A percentile compares a stretch with the other conserved stretches of the same genome.
These are phyloP conservation scores for Sceloporus undulatus DNA, from an alignment of 2,113 vertebrate genomes.

Conservation along the genomic window DNA sequence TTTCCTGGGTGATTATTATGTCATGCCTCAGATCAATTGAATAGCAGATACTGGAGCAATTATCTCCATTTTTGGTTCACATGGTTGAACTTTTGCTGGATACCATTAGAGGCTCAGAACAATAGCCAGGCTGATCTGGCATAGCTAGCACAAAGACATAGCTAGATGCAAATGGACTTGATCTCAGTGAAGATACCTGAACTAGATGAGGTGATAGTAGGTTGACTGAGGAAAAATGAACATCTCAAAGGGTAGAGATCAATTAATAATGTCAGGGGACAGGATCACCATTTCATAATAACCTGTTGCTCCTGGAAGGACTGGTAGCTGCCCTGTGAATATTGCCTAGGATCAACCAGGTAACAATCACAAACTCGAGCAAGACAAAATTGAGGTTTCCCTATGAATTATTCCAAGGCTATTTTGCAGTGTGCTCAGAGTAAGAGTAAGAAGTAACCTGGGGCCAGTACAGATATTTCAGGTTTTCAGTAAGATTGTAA, in stretches of 20 bases:
- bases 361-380: background rate
- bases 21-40: background rate
- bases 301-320: background rate
- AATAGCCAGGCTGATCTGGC: background rate
- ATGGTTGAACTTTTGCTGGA: background rate
- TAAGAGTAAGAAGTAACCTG: background rate
- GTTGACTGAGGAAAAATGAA: background rate
- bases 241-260: background rate
- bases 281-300: background rate
- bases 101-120: background rate
- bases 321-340: background rate
- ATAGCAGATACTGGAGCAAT: background rate
- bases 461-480: background rate
- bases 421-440: background rate
- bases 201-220: background rate
- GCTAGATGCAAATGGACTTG: background rate
- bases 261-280: background rate
- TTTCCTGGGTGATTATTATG: background rate
- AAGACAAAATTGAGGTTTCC: background rate
- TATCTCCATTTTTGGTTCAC: background rate
- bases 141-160: background rate
- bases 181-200: background rate
- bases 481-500: background rate
- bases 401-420: background rate
- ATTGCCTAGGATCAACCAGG: background rate